Conservation (phyloP, 1,140 invertebrate species). For the Carposina sasakii region DNA sequence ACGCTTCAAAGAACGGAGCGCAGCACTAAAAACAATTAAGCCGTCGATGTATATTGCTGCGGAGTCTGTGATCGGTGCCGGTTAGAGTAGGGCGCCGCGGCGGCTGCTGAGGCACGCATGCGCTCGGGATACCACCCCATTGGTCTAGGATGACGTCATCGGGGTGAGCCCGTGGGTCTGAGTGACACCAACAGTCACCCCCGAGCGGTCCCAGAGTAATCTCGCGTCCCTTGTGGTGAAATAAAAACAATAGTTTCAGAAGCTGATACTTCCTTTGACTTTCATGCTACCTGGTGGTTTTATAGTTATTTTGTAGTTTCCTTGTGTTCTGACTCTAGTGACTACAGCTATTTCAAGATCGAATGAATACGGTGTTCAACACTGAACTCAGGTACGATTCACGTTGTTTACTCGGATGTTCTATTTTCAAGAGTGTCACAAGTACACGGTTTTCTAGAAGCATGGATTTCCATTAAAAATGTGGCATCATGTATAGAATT, state of each 20-base stretch:
- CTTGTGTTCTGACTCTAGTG: constrained; percentile 21
- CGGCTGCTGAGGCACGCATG: constrained; percentile 55
- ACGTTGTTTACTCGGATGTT: too few species aligned
- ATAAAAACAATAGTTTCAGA: constrained; percentile 46
- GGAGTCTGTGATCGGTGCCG: constrained; percentile 25
- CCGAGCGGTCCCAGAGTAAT: constrained; percentile 41
- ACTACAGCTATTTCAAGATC: too few species aligned
- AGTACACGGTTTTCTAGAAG: too few species aligned
- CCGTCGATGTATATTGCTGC: constrained; percentile 24
- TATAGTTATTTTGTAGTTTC: constrained; percentile 52
- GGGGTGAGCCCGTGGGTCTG: constrained; percentile 62
- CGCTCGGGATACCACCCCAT: constrained; percentile 52
- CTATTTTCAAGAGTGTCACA: too few species aligned
- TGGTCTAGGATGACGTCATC: constrained; percentile 69
- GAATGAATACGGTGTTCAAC: too few species aligned
- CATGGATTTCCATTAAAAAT: too few species aligned
- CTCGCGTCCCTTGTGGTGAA: constrained; percentile 29
- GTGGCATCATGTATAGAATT: too few species aligned
- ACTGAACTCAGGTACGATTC: too few species aligned
- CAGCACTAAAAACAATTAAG: constrained; percentile 44
- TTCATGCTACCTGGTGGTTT: too few species aligned
- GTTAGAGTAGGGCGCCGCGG: constrained; percentile 49
- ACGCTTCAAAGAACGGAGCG: constrained; percentile 19
- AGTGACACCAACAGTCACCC: constrained; percentile 67
- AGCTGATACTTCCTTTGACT: constrained; percentile 11